These are phyloP conservation scores for Tachycineta bicolor DNA, from an alignment of 2,113 vertebrate species.

Conservation along the genomic window DNA sequence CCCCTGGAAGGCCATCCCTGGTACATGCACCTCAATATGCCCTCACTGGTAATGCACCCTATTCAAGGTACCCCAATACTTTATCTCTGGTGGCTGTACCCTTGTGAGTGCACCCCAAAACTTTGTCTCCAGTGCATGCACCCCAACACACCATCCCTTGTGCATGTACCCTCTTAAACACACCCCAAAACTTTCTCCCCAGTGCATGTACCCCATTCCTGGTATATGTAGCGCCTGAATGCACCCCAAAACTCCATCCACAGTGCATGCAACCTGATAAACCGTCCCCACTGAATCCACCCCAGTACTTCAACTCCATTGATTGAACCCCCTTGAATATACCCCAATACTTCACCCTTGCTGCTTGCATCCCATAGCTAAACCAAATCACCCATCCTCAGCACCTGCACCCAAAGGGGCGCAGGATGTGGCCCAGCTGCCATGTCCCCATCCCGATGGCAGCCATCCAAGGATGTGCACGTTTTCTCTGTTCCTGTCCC, in stretches of 20 bases:
- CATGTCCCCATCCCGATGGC: accelerated
- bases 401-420: accelerated
- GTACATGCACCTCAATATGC: accelerated
- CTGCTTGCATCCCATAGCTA: accelerated
- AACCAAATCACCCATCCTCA: no score
- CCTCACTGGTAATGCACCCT: not conserved
- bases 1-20: not conserved
- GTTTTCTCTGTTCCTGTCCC: accelerated
- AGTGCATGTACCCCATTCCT: not conserved
- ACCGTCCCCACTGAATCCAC: not conserved
- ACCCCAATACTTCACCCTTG: not conserved
- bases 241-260: not conserved
- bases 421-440: not conserved
- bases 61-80: not conserved
- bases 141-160: not conserved
- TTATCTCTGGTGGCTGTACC: not conserved
- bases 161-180: not conserved
- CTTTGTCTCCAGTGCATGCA: not conserved
- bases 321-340: not conserved
- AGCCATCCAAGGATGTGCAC: accelerated
- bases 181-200: no score
- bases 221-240: not conserved
- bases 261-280: not conserved
- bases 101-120: not conserved
- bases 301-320: no score